phyloP scores from a whole-genome alignment of 1,140 invertebrate species.

The Leptopilina boulardi region DNA sequence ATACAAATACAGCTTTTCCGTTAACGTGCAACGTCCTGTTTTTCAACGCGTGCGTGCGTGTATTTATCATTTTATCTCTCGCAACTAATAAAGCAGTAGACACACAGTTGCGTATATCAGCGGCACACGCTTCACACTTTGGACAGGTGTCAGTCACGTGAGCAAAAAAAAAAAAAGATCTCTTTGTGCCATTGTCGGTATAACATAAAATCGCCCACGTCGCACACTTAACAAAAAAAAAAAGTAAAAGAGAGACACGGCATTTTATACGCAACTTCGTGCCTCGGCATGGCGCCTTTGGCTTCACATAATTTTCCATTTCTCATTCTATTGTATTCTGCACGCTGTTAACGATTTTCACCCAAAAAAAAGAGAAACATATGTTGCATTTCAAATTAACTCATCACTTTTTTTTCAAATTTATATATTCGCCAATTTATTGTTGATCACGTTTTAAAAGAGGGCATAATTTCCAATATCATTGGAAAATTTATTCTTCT shows the following conservation, averaged over 20 bases:
- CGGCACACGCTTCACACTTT: background rate
- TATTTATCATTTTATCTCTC: background rate
- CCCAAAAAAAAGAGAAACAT: background rate
- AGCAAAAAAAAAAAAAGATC: conserved; percentile 2
- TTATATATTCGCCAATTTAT: background rate
- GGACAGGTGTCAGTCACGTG: conserved; percentile 24
- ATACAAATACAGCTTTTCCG: conserved; percentile 9
- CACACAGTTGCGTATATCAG: background rate
- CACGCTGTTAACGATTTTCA: conserved; percentile 8
- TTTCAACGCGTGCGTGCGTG: background rate
- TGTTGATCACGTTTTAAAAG: background rate
- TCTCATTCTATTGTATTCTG: conserved; percentile 6
- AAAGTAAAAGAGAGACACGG: no score
- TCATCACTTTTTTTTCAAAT: conserved; percentile 7
- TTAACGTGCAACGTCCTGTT: background rate
- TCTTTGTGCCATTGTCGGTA: background rate
- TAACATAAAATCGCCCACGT: conserved; percentile 27
- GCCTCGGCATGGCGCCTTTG: background rate
- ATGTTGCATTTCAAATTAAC: conserved; percentile 19
- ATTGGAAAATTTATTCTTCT: no score
- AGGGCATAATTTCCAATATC: no score
- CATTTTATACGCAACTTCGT: conserved; percentile 20
- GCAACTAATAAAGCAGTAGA: background rate
- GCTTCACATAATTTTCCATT: conserved; percentile 25
- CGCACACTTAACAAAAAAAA: background rate